Evolutionary conservation across 2,888 invertebrate species (phyloP).

Genomic region (Actias luna): DNA sequence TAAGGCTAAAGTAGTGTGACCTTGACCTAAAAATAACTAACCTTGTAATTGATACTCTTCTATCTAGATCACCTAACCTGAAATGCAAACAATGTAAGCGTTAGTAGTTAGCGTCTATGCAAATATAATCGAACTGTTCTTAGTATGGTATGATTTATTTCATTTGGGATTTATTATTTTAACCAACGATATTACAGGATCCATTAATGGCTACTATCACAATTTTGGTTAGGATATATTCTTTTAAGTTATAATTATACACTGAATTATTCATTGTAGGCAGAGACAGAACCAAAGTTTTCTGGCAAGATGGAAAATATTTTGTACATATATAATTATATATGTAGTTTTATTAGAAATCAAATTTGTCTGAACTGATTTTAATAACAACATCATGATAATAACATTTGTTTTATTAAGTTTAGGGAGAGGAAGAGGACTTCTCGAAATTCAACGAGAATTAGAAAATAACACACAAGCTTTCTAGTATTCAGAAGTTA

Average conservation of each 20-base stretch:
- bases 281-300: neutral
- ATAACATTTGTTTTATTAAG: neutral
- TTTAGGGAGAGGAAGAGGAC: neutral
- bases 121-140: neutral
- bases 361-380: neutral
- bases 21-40: conserved; percentile 57
- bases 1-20: conserved; percentile 39
- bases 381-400: neutral
- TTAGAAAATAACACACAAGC: too few relatives aligned
- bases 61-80: neutral
- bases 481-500: too few relatives aligned
- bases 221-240: too few relatives aligned
- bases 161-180: too few relatives aligned
- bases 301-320: neutral
- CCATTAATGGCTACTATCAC: too few relatives aligned
- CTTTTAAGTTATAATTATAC: too few relatives aligned
- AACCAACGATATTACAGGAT: too few relatives aligned
- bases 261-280: too few relatives aligned
- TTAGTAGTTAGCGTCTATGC: neutral
- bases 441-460: neutral
- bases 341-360: neutral
- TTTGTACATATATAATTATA: neutral
- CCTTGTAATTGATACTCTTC: conserved; percentile 28
- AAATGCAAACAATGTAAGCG: neutral
- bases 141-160: too few relatives aligned